These are phyloP conservation scores for Apamea monoglypha DNA, from an alignment of 2,888 invertebrate species.

Conservation along the genomic window DNA sequence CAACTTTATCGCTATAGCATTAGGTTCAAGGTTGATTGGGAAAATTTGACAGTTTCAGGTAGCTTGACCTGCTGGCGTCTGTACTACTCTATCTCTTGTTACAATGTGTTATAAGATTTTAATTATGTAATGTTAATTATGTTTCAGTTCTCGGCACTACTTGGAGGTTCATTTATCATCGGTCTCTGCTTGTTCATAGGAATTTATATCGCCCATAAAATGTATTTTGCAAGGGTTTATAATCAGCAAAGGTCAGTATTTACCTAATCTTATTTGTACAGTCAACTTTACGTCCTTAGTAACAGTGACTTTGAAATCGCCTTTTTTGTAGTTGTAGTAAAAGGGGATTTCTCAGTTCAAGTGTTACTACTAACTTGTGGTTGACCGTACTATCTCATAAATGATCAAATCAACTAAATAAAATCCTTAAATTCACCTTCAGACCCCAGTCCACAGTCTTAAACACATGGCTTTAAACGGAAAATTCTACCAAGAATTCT, in stretches of 20 bases:
- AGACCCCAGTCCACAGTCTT: background rate
- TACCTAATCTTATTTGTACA: background rate
- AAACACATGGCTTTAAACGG: background rate
- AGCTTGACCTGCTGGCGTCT: no score
- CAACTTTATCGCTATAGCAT: no score
- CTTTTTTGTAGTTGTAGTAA: background rate
- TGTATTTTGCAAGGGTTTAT: constrained; percentile 69
- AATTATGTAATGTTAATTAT: no score
- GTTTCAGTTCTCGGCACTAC: constrained; percentile 73
- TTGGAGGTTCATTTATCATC: constrained; percentile 72
- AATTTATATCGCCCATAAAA: constrained; percentile 73
- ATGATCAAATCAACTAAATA: background rate
- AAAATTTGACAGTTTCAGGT: no score
- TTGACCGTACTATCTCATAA: background rate
- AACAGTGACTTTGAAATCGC: background rate
- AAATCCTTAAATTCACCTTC: background rate
- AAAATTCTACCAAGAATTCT: background rate
- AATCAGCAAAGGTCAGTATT: constrained; percentile 55
- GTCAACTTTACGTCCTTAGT: background rate
- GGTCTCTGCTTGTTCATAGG: constrained; percentile 70
- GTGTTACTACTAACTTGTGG: background rate
- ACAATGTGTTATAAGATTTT: background rate
- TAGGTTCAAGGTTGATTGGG: no score
- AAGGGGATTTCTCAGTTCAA: background rate
- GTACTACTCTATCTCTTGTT: background rate